Evolutionary conservation across 2,797 vertebrate genomes (phyloP), one percentile per base, ranked within the genome.

Genomic region (Fistularia tabacaria): DNA sequence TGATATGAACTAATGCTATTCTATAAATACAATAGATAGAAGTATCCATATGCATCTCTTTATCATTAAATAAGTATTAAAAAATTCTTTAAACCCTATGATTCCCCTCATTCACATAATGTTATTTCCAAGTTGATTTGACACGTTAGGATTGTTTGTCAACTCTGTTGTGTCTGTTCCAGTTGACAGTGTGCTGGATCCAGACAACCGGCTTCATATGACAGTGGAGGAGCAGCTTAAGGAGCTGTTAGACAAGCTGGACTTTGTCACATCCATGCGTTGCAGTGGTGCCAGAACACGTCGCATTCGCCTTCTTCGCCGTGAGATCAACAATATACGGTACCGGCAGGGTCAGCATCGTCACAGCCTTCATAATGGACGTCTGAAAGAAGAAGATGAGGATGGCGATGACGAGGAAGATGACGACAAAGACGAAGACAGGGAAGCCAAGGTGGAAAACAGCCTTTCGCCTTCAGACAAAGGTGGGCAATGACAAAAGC

Each of bases 161-260:
- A 25, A 25, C 25, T 3, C 25, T 8, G 7, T 44, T 6, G 7
- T 39, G 8, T 36, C 41, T 7, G 54, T 37, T 55, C 36, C 89
- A 99, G 97, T 99, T 85, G 97, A 99, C 88, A 92, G 93, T 55
- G 79, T 98, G 67, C 90, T 99, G 59, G 79, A 91, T 55, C 93
- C 94, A 0, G 94, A 94, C 71, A 98, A 98, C 78, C 89, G 97
- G 10, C 90, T 95, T 50, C 96, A 98, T 62, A 91, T 98, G 81
- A 92, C 91, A 0, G 85, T 92, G 60, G 94, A 98, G 67, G 93
- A 88, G 1, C 96, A 98, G 81, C 88, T 99, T 77, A 97, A 97
- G 83, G 94, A 93, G 80, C 89, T 99, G 71, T 81, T 99, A 51
- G 95, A 98, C 80, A 98, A 98, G 79, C 80, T 99, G 73, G 96